Conservation (phyloP, 1,140 invertebrate genomes). For the Adoxophyes honmai region DNA sequence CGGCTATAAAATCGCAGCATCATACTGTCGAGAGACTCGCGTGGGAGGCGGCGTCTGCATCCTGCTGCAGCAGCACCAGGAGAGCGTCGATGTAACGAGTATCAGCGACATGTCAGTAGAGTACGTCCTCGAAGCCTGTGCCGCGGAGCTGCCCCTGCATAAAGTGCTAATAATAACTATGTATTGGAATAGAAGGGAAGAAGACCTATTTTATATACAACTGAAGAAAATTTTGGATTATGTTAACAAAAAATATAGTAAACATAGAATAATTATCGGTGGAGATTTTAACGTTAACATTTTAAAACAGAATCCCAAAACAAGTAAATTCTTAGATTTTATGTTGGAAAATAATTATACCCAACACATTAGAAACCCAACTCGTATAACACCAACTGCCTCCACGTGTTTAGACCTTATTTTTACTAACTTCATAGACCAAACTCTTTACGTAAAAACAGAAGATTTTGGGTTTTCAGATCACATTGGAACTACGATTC, state of each 20-base stretch:
- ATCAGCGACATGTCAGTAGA: no score
- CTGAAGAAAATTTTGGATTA: not conserved
- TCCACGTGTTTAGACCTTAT: not conserved
- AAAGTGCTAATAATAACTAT: conserved; percentile 2
- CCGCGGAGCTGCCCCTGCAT: not conserved
- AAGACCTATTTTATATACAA: not conserved
- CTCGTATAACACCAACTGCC: not conserved
- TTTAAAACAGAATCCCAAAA: not conserved
- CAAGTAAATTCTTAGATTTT: not conserved
- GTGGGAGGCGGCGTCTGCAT: no score
- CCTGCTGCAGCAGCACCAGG: no score
- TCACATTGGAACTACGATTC: not conserved
- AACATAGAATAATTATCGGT: not conserved
- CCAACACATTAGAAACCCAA: not conserved
- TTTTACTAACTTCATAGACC: not conserved
- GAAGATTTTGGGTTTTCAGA: conserved; percentile 2
- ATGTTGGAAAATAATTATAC: not conserved
- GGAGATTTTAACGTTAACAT: conserved; percentile 9
- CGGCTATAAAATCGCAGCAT: not conserved
- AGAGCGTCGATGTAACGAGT: no score
- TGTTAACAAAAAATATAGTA: not conserved
- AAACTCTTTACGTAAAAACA: not conserved
- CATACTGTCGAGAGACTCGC: not conserved
- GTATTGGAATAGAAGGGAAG: conserved; percentile 14
- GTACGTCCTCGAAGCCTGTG: not conserved